Base-by-base conservation (phyloP, 2,113 vertebrate species). In the Leiothrix lutea region DNA sequence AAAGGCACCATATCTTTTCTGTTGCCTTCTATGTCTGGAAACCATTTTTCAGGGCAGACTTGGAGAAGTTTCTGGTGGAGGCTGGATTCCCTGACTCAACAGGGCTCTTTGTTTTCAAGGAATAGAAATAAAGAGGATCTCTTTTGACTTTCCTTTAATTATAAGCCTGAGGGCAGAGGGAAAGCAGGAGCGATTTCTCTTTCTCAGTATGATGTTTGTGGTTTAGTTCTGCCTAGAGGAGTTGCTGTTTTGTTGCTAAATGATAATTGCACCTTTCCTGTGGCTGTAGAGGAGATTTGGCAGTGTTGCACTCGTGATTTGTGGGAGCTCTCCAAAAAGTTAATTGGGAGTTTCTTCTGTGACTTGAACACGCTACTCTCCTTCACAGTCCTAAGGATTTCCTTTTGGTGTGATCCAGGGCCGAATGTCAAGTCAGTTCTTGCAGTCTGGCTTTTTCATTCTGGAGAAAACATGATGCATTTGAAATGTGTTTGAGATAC, bases 361-460 rank as follows among this genome's bases (percentile, higher is more conserved):
- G 51, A 48, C 57, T 88, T 80, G 56, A 74, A 79, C 0, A 1
- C 19, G n/a, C 38, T 86, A 4, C 60, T 72, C 86, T 87, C 42
- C 36, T 88, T 88, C 29, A 29, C 11, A 35, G 2, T 60, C 3
- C 0, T 47, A 10, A 78, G 80, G 75, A 64, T 86, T 95, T 84
- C 57, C 40, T 60, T 79, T 72, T 88, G 66, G 22, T 93, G 18
- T 83, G 85, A 90, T 83, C 60, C 20, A 56, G 80, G 61, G 64
- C 65, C n/a, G 88, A 57, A 31, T 57, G 45, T 96, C 95, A 97
- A 95, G 93, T 96, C 40, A 33, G 77, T 93, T 97, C 94, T 97
- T 96, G 92, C 88, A 92, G 69, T 57, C 23, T 78, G 82, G 7
- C 77, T 90, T 86, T 88, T 95, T 86, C 25, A 19, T 92, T 93